A percentile compares a stretch with the other conserved stretches of the same genome.
Evolutionary conservation across 2,888 invertebrate species (phyloP).

Genomic region (Eupithecia centaureata): DNA sequence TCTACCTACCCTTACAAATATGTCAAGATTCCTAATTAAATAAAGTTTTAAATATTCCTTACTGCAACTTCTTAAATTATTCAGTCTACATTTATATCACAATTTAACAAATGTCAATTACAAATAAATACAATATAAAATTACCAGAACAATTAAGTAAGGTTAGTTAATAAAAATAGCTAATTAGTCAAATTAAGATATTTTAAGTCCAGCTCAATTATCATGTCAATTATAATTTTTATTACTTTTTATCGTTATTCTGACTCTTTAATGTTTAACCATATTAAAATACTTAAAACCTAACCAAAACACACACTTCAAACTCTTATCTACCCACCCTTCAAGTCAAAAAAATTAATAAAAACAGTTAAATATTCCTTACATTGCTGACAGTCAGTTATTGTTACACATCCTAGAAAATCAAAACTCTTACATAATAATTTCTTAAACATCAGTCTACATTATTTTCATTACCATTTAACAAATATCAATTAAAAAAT

Average conservation of each 20-base stretch:
- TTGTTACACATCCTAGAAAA: not conserved
- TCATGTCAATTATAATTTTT: not conserved
- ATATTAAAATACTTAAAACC: not conserved
- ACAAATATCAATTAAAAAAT: not conserved
- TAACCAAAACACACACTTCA: not conserved
- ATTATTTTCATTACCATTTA: not conserved
- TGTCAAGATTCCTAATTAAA: no score
- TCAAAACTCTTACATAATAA: not conserved
- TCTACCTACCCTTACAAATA: no score
- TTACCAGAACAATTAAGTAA: no score
- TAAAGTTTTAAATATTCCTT: no score
- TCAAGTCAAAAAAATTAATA: not conserved
- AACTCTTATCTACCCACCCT: not conserved
- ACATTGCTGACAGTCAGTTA: not conserved
- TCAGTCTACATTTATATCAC: no score
- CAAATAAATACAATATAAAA: no score
- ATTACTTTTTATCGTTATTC: not conserved
- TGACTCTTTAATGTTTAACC: not conserved
- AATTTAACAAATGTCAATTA: no score
- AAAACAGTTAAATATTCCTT: not conserved
- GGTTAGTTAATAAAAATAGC: not conserved
- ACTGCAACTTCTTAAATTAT: no score
- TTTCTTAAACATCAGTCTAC: not conserved
- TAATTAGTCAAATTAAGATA: not conserved
- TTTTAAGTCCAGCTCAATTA: constrained; percentile 12